These are phyloP conservation scores for Machimus atricapillus DNA, from an alignment of 2,888 invertebrate genomes.

Conservation along the genomic window DNA sequence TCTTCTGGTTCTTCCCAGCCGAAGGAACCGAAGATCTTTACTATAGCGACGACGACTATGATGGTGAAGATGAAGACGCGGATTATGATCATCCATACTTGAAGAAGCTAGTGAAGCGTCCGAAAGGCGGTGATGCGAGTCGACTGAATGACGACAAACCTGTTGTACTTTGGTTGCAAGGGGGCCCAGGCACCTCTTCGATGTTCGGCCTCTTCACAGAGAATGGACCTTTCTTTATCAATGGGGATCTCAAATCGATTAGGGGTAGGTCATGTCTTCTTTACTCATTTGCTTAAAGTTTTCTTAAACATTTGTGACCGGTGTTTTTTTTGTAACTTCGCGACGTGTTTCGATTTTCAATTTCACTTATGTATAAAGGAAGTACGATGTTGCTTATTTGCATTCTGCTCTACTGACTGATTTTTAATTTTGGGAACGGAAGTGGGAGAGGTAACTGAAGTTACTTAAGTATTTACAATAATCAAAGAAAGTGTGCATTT, in stretches of 20 bases:
- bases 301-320: not conserved
- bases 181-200: slow-evolving; percentile 68
- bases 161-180: slow-evolving; percentile 69
- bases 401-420: not conserved
- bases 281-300: not conserved
- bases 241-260: slow-evolving; percentile 57
- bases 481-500: not conserved
- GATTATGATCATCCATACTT: slow-evolving; percentile 54
- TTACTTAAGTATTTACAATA: not conserved
- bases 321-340: not conserved
- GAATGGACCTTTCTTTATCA: slow-evolving; percentile 69
- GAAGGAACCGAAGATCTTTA: slow-evolving; percentile 59
- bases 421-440: not conserved
- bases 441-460: not conserved
- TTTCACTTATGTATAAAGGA: not conserved
- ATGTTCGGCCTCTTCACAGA: slow-evolving; percentile 69
- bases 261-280: slow-evolving; percentile 48
- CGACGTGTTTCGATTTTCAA: not conserved
- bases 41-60: slow-evolving; percentile 61
- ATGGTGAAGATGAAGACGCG: slow-evolving; percentile 61
- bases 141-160: slow-evolving; percentile 58
- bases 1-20: slow-evolving; percentile 85
- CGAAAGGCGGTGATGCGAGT: slow-evolving; percentile 56
- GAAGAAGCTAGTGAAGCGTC: slow-evolving; percentile 73
- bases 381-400: not conserved